Conservation (phyloP, 2,113 vertebrate genomes). For the Tapirus terrestris region DNA sequence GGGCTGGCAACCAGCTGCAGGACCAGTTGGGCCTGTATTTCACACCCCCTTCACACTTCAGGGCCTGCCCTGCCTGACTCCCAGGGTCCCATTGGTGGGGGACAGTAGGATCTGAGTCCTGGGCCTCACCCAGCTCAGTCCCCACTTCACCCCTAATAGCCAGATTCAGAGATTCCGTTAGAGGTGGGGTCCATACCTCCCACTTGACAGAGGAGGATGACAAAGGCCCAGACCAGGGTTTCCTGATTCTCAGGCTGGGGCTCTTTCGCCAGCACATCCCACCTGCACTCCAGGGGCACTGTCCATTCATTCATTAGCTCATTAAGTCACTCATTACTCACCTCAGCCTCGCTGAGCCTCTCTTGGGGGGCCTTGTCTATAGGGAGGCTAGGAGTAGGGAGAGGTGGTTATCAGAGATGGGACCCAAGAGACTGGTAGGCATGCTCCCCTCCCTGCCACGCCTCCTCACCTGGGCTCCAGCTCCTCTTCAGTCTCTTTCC, state of each 20-base stretch:
- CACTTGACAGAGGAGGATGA: neutral
- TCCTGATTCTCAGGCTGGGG: neutral
- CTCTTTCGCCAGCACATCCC: neutral
- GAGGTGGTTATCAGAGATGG: neutral
- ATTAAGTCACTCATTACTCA: neutral
- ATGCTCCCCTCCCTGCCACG: neutral
- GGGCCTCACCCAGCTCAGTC: neutral
- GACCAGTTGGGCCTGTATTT: slow-evolving; percentile 46
- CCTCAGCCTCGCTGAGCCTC: slow-evolving; percentile 20
- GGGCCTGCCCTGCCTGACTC: neutral
- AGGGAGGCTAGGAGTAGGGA: slow-evolving; percentile 50
- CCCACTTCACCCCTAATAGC: neutral
- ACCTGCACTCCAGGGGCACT: neutral
- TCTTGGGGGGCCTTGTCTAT: neutral
- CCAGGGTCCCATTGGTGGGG: neutral
- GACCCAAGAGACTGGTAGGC: neutral
- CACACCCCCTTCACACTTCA: neutral
- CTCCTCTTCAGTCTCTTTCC: slow-evolving; percentile 37
- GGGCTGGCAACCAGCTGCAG: slow-evolving; percentile 19
- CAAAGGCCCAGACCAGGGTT: neutral
- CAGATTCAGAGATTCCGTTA: neutral
- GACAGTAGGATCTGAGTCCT: neutral
- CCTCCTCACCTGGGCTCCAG: slow-evolving; percentile 60
- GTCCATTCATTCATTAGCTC: too few relatives aligned
- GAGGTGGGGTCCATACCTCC: neutral